A percentile compares a stretch with the other conserved stretches of the same genome.
These are phyloP conservation scores for Elephantulus edwardii DNA, from an alignment of 2,113 vertebrate genomes.

Conservation along the genomic window DNA sequence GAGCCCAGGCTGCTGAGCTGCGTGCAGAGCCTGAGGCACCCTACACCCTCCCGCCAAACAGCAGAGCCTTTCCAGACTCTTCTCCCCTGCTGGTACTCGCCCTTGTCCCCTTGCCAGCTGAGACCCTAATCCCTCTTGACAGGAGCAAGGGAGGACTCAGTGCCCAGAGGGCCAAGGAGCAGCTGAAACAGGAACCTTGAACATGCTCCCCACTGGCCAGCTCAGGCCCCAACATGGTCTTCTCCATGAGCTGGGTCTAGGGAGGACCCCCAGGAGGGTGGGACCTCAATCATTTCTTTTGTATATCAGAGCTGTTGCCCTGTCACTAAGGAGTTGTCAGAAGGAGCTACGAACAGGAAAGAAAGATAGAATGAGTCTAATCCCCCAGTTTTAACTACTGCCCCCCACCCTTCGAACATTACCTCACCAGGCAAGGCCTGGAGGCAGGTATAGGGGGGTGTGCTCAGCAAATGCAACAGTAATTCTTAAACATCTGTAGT, in stretches of 20 bases:
- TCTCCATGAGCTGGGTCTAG: conserved; percentile 17
- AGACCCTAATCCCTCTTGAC: conserved; percentile 62
- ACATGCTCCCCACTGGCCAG: background rate
- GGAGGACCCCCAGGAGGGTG: conserved; percentile 37
- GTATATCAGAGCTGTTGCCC: conserved; percentile 45
- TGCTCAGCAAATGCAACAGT: background rate
- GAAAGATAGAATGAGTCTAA: conserved; percentile 40
- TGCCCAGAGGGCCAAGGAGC: conserved; percentile 13
- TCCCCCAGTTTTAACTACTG: background rate
- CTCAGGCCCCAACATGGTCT: conserved; percentile 56
- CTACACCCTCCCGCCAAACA: background rate
- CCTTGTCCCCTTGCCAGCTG: conserved; percentile 3
- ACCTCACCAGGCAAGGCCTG: background rate
- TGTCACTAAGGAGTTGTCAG: conserved; percentile 45
- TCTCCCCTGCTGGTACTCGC: background rate
- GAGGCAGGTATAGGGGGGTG: background rate
- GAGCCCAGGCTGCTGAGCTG: background rate
- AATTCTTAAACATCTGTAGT: background rate
- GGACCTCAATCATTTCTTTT: conserved; percentile 44
- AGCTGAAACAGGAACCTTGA: conserved; percentile 25
- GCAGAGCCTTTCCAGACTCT: background rate
- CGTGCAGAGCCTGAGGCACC: background rate
- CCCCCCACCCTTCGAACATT: background rate
- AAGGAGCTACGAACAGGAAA: conserved; percentile 21
- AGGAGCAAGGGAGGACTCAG: conserved; percentile 27